Percentiles rank a stretch among this genome's conserved stretches.
Evolutionary conservation across 2,888 invertebrate species (phyloP).

Genomic region (Stegophylla sp.): DNA sequence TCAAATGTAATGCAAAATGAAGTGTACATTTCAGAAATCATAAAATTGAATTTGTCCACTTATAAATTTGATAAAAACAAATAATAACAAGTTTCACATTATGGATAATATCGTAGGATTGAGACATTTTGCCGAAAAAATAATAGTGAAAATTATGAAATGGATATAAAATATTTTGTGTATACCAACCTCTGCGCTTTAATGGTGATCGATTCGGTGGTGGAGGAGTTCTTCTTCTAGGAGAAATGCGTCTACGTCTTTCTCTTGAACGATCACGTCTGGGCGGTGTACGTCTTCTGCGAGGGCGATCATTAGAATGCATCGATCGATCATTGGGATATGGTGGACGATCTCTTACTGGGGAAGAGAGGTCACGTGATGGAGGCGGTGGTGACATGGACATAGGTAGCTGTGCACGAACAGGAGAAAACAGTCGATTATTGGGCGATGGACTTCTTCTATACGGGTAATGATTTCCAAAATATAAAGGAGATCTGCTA

Average conservation of each 20-base stretch:
- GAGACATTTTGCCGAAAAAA: too few species aligned
- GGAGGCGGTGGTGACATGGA: constrained; percentile 25
- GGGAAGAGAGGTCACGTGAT: constrained; percentile 22
- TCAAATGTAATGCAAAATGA: too few species aligned
- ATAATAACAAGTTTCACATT: too few species aligned
- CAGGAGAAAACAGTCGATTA: constrained; percentile 37
- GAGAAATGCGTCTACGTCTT: constrained; percentile 34
- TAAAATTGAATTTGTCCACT: too few species aligned
- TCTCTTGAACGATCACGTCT: constrained; percentile 52
- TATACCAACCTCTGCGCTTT: constrained; percentile 33
- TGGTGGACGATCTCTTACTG: constrained; percentile 35
- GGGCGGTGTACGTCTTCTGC: constrained; percentile 33
- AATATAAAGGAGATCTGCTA: constrained; percentile 46
- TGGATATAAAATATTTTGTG: too few species aligned
- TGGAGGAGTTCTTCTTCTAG: constrained; percentile 43
- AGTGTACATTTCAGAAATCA: too few species aligned
- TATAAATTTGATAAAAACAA: too few species aligned
- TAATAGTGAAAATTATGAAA: too few species aligned
- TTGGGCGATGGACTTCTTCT: constrained; percentile 42
- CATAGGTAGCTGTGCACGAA: constrained; percentile 7
- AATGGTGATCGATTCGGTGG: constrained; percentile 24
- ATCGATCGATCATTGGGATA: background rate
- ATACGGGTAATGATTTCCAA: constrained; percentile 28
- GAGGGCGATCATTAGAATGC: constrained; percentile 28
- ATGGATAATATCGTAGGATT: too few species aligned